Percentiles rank a stretch among this genome's conserved stretches.
Conservation (phyloP, 2,888 invertebrate genomes). For the Catocala nupta region DNA sequence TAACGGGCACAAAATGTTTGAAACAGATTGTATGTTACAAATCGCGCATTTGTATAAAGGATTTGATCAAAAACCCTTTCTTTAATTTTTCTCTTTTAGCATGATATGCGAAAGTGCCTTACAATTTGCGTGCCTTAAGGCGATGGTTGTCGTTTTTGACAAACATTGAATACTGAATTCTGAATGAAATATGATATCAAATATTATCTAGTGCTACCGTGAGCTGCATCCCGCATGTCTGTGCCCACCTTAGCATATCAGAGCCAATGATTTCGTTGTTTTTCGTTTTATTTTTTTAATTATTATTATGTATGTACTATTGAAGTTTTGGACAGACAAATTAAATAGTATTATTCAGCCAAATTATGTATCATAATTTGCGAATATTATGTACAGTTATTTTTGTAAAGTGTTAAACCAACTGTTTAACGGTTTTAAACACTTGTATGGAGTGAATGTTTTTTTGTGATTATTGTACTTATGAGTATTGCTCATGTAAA, state of each 20-base stretch:
- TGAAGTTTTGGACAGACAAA: slow-evolving; percentile 48
- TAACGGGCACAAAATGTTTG: too few species aligned
- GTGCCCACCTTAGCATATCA: slow-evolving; percentile 38
- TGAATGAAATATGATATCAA: neutral
- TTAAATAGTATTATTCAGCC: slow-evolving; percentile 61
- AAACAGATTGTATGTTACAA: too few species aligned
- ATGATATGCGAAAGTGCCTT: slow-evolving; percentile 30
- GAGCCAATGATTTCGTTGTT: slow-evolving; percentile 74
- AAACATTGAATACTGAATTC: neutral
- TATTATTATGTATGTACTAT: slow-evolving; percentile 47
- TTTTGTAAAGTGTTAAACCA: slow-evolving; percentile 31
- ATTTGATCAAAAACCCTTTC: too few species aligned
- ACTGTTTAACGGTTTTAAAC: slow-evolving; percentile 51
- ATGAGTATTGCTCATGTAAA: slow-evolving; percentile 66
- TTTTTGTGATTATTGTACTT: slow-evolving; percentile 82
- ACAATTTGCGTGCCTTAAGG: slow-evolving; percentile 30
- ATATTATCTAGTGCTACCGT: too few species aligned
- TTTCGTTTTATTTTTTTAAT: slow-evolving; percentile 57
- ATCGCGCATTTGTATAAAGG: too few species aligned
- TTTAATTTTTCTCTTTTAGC: too few species aligned
- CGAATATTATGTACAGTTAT: slow-evolving; percentile 50
- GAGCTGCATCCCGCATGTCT: slow-evolving; percentile 25
- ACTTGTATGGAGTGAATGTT: slow-evolving; percentile 55
- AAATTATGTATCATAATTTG: slow-evolving; percentile 70
- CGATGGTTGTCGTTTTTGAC: slow-evolving; percentile 9